Percentiles rank a stretch among this genome's conserved stretches.
Evolutionary conservation across 2,888 invertebrate genomes (phyloP).

Genomic region (Cantharis rustica): DNA sequence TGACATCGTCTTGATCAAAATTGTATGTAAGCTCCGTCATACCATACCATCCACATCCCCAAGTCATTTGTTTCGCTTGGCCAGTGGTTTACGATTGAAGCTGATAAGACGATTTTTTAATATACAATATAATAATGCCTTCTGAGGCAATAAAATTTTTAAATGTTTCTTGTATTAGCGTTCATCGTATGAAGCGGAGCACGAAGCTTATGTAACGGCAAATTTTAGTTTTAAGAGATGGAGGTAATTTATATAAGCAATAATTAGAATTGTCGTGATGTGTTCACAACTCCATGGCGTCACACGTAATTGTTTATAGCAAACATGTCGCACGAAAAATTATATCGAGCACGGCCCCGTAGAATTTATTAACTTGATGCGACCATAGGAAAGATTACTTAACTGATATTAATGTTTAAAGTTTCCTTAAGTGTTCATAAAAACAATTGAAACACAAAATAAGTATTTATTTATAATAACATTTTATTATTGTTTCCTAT

Average conservation of each 20-base stretch:
- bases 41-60: slow-evolving; percentile 10
- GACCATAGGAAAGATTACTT: slow-evolving; percentile 24
- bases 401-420: slow-evolving; percentile 6
- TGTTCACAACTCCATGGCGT: slow-evolving; percentile 30
- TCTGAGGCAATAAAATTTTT: slow-evolving; percentile 34
- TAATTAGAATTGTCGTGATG: slow-evolving; percentile 32
- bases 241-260: slow-evolving; percentile 22
- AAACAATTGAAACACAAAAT: background rate
- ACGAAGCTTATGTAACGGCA: slow-evolving; percentile 14
- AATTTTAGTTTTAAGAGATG: slow-evolving; percentile 11
- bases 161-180: slow-evolving; percentile 21
- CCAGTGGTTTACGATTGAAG: slow-evolving; percentile 41
- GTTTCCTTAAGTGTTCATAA: background rate
- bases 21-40: slow-evolving; percentile 32
- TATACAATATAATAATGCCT: slow-evolving; percentile 46
- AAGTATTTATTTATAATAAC: background rate
- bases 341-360: slow-evolving; percentile 32
- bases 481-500: background rate
- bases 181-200: slow-evolving; percentile 18
- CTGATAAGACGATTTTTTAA: slow-evolving; percentile 46
- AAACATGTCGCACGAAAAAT: slow-evolving; percentile 30
- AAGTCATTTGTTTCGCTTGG: slow-evolving; percentile 47
- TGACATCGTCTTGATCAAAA: background rate
- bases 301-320: slow-evolving; percentile 32
- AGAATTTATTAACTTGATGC: slow-evolving; percentile 21